phyloP scores from a whole-genome alignment of 2,797 vertebrate genomes.

The Linurgus olivaceus region DNA sequence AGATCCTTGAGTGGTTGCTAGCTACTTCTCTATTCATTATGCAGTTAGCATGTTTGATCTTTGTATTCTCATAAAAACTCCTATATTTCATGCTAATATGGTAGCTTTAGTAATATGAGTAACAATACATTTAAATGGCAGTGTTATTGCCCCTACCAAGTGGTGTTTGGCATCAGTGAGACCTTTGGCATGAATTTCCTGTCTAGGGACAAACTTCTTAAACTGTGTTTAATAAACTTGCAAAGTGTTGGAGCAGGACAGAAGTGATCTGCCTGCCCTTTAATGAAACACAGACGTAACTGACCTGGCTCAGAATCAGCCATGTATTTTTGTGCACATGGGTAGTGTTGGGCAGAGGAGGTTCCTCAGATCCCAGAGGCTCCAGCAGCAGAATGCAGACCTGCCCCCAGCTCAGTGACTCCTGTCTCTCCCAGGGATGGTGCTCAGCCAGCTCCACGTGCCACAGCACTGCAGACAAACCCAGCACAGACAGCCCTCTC shows the following conservation, averaged over 20 bases:
- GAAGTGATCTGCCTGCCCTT: not conserved
- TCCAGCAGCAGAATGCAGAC: not conserved
- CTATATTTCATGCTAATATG: not conserved
- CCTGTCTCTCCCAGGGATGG: not conserved
- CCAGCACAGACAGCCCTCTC: not conserved
- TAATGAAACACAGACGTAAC: not conserved
- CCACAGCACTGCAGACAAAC: not conserved
- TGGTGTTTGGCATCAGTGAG: not conserved
- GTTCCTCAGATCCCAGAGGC: not conserved
- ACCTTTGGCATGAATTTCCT: slow-evolving; percentile 13
- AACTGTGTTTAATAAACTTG: slow-evolving; percentile 13
- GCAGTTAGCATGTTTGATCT: not conserved
- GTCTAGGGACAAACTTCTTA: not conserved
- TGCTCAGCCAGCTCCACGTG: not conserved
- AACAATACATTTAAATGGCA: not conserved
- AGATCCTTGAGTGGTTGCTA: not conserved
- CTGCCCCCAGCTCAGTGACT: not conserved
- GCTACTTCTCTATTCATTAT: not conserved
- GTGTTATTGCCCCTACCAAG: not conserved
- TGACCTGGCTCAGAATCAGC: not conserved
- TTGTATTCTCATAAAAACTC: not conserved
- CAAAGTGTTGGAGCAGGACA: not conserved
- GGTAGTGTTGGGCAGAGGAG: not conserved
- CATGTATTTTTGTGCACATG: not conserved
- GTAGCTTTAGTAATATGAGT: not conserved